Conservation (phyloP, 2,113 vertebrate genomes). For the Pavo muticus region DNA sequence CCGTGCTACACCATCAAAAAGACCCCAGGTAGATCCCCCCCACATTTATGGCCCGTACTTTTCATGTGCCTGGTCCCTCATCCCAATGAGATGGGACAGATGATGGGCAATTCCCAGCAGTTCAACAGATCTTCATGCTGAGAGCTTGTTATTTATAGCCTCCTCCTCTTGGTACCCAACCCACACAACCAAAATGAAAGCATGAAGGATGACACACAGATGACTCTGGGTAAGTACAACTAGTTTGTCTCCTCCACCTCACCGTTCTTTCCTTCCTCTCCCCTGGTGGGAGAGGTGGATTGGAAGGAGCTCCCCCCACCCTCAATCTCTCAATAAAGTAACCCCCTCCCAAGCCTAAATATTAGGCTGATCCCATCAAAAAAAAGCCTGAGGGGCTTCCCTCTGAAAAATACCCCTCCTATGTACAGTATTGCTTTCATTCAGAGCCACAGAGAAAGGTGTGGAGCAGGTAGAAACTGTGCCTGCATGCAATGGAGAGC, state of each 20-base stretch:
- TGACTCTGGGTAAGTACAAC: slow-evolving; percentile 8
- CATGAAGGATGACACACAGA: neutral
- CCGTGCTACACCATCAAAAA: neutral
- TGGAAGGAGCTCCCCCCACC: neutral
- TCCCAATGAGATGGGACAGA: neutral
- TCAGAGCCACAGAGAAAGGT: neutral
- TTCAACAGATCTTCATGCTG: neutral
- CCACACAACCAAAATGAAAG: neutral
- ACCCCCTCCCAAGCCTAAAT: slow-evolving; percentile 55
- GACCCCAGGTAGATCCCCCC: neutral
- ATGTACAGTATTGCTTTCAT: slow-evolving; percentile 67
- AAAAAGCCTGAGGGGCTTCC: neutral
- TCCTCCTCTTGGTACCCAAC: neutral
- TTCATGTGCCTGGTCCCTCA: neutral
- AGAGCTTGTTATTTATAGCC: neutral
- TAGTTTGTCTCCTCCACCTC: slow-evolving; percentile 1
- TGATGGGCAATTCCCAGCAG: neutral
- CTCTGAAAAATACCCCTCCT: slow-evolving; percentile 20
- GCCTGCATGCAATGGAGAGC: neutral
- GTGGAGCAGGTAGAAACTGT: neutral
- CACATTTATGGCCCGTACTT: accelerated
- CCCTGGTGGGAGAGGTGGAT: neutral
- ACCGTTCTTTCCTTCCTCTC: neutral
- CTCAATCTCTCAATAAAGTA: slow-evolving; percentile 28
- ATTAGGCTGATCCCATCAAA: slow-evolving; percentile 58